Base-by-base conservation (phyloP, 2,797 vertebrate species). In the Poecilia velifera region DNA sequence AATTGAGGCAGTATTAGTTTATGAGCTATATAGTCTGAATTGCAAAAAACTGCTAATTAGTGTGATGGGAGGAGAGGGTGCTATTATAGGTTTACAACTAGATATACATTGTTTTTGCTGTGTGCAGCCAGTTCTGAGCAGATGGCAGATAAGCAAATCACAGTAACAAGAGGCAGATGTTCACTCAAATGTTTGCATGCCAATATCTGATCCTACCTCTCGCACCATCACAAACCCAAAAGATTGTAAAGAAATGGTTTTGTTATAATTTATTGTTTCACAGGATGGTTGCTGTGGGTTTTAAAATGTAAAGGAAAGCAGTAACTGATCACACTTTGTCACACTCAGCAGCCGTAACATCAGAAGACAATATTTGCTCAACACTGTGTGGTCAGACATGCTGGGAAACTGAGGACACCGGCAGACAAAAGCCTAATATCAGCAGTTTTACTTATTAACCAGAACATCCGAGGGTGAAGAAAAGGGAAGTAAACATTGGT, bases 81-180 rank as follows among this genome's bases (percentile, higher is more conserved):
- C 79, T 74, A 84, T 91, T 88, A 90, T 87, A 78, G 80, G 82
- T 89, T 92, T 82, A 85, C 90, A 92, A 90, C 88, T 79, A 92
- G 88, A 89, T 80, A 76, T 83, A 82, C 78, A 85, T 87, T 81
- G 84, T 85, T 85, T 70, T 80, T 85, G 80, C 83, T 83, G 83
- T 85, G 87, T 90, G 84, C 73, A 90, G 88, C 74, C 87, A 87
- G 77, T 85, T 81, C 51, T 72, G 82, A 91, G 90, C 92, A 94
- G 93, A 94, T 93, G 93, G 93, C 36, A 43, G 70, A 72, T 85
- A 89, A 85, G 86, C 80, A 89, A 92, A 91, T 93, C 87, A 88
- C 82, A 87, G 84, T 87, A 91, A 91, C 89, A 90, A 85, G 81
- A 92, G 86, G 89, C 91, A 94, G 91, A 94, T 93, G 92, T 93